Evolutionary conservation across 2,888 invertebrate species (phyloP).

Genomic region (Calliphora vomitoria): DNA sequence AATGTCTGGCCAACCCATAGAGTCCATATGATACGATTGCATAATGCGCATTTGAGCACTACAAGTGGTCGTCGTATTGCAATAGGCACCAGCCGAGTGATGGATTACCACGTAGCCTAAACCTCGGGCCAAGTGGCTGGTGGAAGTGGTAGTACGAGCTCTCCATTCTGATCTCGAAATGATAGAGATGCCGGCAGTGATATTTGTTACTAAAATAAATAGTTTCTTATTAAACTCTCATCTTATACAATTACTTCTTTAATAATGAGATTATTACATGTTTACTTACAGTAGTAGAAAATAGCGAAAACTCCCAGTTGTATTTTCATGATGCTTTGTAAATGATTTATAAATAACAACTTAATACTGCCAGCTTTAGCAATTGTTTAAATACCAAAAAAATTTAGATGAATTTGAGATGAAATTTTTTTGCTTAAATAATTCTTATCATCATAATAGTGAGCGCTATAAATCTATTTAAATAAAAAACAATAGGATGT

Average conservation of each 20-base stretch:
- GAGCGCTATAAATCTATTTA: too few relatives aligned
- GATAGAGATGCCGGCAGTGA: conserved; percentile 75
- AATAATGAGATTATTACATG: too few relatives aligned
- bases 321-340: not conserved
- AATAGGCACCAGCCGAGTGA: conserved; percentile 82
- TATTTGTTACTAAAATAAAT: not conserved
- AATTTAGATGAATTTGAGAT: not conserved
- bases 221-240: not conserved
- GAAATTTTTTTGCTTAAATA: too few relatives aligned
- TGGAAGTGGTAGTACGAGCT: conserved; percentile 78
- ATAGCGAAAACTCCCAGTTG: not conserved
- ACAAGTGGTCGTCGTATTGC: conserved; percentile 78
- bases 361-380: not conserved
- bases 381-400: not conserved
- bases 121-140: conserved; percentile 75
- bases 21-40: conserved; percentile 81
- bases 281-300: not conserved
- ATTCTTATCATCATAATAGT: too few relatives aligned
- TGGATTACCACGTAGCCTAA: conserved; percentile 78
- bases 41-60: conserved; percentile 79
- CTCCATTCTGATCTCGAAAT: conserved; percentile 80
- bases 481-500: too few relatives aligned
- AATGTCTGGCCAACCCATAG: conserved; percentile 81
- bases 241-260: too few relatives aligned
- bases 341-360: not conserved